These are phyloP conservation scores for Rhinichthys klamathensis DNA, from an alignment of 2,113 vertebrate genomes.

Conservation along the genomic window DNA sequence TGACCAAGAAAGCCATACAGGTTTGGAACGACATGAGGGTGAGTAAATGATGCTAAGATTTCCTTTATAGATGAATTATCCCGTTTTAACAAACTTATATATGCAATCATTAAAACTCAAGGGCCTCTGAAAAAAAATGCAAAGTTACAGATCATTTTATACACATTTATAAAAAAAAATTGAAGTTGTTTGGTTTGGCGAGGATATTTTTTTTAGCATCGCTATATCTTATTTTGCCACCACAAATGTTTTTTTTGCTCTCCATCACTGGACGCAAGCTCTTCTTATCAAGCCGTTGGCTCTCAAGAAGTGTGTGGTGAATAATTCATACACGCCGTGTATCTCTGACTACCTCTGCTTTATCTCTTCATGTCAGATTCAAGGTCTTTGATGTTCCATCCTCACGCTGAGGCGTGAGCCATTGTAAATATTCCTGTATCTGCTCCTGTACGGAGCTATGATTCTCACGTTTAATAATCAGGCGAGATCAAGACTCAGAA, in stretches of 20 bases:
- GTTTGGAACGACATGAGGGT: background rate
- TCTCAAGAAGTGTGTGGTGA: background rate
- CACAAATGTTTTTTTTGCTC: background rate
- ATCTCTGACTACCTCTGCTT: conserved; percentile 39
- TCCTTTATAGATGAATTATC: background rate
- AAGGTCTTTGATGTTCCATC: conserved; percentile 26
- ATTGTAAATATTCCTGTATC: conserved; percentile 29
- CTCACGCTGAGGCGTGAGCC: background rate
- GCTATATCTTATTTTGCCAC: conserved; percentile 23
- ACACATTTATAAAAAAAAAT: background rate
- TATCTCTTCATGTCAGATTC: conserved; percentile 44
- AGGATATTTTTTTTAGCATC: background rate
- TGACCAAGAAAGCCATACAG: background rate
- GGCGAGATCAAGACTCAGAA: conserved; percentile 1
- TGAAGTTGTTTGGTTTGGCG: background rate
- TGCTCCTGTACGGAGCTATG: background rate
- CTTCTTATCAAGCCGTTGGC: conserved; percentile 6
- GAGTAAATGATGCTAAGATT: background rate
- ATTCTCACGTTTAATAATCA: conserved; percentile 21
- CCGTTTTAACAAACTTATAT: background rate
- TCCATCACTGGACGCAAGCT: background rate
- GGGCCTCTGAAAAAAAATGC: no score
- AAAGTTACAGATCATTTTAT: background rate
- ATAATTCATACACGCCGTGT: conserved; percentile 21
- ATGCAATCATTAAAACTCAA: background rate